Base-by-base conservation (phyloP, 2,888 invertebrate genomes). In the Carterocephalus palaemon region DNA sequence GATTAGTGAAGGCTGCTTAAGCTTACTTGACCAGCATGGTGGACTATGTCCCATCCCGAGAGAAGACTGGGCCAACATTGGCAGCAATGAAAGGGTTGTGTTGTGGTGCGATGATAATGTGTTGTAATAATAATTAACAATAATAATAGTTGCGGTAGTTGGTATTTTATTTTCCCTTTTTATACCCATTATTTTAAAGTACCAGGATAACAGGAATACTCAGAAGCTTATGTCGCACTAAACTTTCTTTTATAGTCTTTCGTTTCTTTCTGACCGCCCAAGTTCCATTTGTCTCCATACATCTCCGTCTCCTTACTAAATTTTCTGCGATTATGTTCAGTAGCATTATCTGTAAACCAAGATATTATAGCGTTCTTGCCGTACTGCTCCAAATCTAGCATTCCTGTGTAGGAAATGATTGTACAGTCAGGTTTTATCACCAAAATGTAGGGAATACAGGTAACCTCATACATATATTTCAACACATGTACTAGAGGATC, bases 321-420 rank as follows among this genome's bases (percentile, higher is more conserved):
- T 9, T 57, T 62, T 17, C 81, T 67, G 4, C 61, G 54, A 3
- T 39, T 60, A 12, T 62, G 65, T 2, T 50, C 46, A 0, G 54
- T 47, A 0, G 64, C 53, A 0, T 64, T 46, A 2, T 65, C 64
- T 0, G 74, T 64, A 1, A 83, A 40, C 85, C 85, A 85, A 7
- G 75, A 64, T 19, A 85, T 61, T 0, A 84, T 41, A 0, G 82
- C 82, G 54, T 86, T 83, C 39, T 75, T 77, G 0, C 78, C 79
- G 48, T 79, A 74, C 22, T 52, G 37, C 31, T 81, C 75, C 16
- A 86, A 56, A 59, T 86, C 85, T 20, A 58, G 6, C 3, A 81
- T 63, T 0, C 75, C 85, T 33, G 75, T 66, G 0, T 49, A 56
- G 0, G 83, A 79, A 3, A 84, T 60, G 0, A 84, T 29, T 0